A percentile compares a stretch with the other conserved stretches of the same genome.
Conservation (phyloP, 2,888 invertebrate genomes). For the Leptinotarsa tumamoca region DNA sequence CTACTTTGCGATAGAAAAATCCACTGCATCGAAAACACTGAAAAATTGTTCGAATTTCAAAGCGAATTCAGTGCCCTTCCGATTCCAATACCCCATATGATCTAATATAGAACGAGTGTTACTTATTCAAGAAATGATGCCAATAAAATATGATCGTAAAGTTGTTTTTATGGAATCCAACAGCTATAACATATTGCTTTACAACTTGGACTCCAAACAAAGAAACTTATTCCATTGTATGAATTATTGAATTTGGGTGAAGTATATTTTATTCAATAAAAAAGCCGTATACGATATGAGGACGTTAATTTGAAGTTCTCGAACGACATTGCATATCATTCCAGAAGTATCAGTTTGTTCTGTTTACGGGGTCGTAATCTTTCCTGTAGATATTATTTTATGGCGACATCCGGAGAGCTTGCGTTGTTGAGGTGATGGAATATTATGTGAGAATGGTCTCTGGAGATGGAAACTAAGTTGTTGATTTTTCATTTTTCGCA, state of each 20-base stretch:
- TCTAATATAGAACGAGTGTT: constrained; percentile 59
- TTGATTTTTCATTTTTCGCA: no score
- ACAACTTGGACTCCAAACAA: constrained; percentile 41
- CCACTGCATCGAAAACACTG: constrained; percentile 54
- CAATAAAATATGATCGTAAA: constrained; percentile 59
- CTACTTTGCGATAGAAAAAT: constrained; percentile 42
- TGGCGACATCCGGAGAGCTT: constrained; percentile 3
- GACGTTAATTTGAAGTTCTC: constrained; percentile 38
- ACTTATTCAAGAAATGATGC: constrained; percentile 57
- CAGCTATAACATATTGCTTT: constrained; percentile 56
- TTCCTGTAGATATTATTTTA: constrained; percentile 14
- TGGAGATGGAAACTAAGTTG: no score
- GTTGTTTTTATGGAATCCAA: constrained; percentile 55
- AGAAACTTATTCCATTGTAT: constrained; percentile 38
- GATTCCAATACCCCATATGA: constrained; percentile 53
- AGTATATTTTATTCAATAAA: constrained; percentile 43
- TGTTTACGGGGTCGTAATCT: constrained; percentile 19
- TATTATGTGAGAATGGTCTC: neutral
- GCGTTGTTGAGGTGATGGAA: neutral
- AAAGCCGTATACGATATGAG: constrained; percentile 36
- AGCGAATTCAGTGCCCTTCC: constrained; percentile 60
- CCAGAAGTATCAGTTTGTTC: constrained; percentile 16
- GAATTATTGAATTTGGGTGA: constrained; percentile 41
- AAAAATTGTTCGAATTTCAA: constrained; percentile 51
- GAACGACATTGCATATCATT: constrained; percentile 19